Base-by-base conservation (phyloP, 2,888 invertebrate species). In the Gandaritis pyraliata region DNA sequence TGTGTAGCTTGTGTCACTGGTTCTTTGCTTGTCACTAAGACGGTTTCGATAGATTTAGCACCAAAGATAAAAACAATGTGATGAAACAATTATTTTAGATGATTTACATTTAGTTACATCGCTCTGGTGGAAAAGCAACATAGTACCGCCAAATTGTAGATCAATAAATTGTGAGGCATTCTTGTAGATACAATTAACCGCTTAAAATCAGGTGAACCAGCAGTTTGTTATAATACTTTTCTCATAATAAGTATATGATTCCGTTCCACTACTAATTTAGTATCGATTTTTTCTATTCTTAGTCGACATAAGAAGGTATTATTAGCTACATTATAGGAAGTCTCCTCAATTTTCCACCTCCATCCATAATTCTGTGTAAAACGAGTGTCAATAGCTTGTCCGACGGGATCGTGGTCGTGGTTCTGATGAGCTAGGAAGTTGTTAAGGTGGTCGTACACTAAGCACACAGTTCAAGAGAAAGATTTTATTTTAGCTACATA, bases 331-430 rank as follows among this genome's bases (percentile, higher is more conserved):
- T 54, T 47, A 54, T 38, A 36, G 54, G 6, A 16, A 39, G 47
- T 29, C 36, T 49, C 48, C 48, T 50, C 41, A 59, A 43, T 57
- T 57, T 51, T 61, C 51, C 47, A 52, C 58, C 72, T 67, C 64
- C 64, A 68, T 72, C 72, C 73, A 81, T 83, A 81, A 82, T 80
- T 82, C 78, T 77, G 72, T 75, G 70, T 80, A 75, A 84, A 86
- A 78, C 76, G 77, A 72, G 76, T 82, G 83, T 85, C 86, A 85
- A 86, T 88, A 85, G 79, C 77, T 77, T 77, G 81, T 76, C 75
- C 72, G 74, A 66, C 68, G 69, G 69, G 74, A 72, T 73, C 78
- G 78, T 78, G 77, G 77, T 71, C 74, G 73, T 68, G 72, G 71
- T 78, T 71, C 78, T 86, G 87, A 86, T 87, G 86, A 86, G 85